Base-by-base conservation (phyloP, 2,113 vertebrate species). In the Nothocercus nigrocapillus region DNA sequence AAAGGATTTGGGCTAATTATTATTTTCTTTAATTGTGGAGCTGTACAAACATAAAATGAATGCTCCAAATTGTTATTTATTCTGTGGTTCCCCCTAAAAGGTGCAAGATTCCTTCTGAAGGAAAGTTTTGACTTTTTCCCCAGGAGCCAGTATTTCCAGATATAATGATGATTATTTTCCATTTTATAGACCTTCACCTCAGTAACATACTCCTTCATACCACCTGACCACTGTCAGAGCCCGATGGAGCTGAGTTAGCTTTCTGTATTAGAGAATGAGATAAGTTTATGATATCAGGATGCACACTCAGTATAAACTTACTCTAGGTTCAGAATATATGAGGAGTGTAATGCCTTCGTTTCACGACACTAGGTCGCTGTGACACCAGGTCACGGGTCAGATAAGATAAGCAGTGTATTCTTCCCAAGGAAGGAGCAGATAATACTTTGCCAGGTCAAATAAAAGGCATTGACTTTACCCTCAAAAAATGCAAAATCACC, bases 391-490 rank as follows among this genome's bases (percentile, higher is more conserved):
- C 83, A 82, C 30, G 74, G 91, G 58, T 80, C 69, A 97, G 96
- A 96, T 97, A 95, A 97, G 94, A 94, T 96, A 97, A 94, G 67
- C 24, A 84, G 63, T 76, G 66, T 85, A 88, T 92, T 86, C 94
- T 36, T 90, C 61, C 42, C 53, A 76, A 88, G 9, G 93, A 91
- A 92, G 90, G 56, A 93, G 61, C 76, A 97, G 90, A 95, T 70
- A 91, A 94, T 72, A 91, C 53, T 85, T n/a, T 97, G 87, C 91
- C 93, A 96, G 95, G 82, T 95, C 84, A 97, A 97, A 97, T 42
- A 96, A 78, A 62, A 67, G 64, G 11, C 58, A 93, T 82, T 94
- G 86, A 97, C 93, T 95, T 97, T 97, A 92, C 36, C 92, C 76
- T 66, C 78, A 67, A 94, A 92, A 66, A 78, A 49, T 3, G 17